Evolutionary conservation across 2,888 invertebrate species (phyloP).

Genomic region (Camptogramma bilineatum): DNA sequence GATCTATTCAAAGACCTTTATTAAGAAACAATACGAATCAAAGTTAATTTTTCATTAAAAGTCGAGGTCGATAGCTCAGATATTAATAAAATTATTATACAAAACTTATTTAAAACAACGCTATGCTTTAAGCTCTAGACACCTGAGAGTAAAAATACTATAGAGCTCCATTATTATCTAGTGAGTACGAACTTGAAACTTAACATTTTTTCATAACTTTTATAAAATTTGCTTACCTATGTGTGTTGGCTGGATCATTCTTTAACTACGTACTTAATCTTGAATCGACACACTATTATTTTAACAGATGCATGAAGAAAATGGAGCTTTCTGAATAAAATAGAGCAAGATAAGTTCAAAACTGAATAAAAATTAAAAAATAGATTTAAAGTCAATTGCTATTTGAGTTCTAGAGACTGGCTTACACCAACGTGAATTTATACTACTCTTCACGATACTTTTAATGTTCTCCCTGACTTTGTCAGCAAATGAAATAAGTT

Average conservation of each 20-base stretch:
- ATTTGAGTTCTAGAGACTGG: too few species aligned
- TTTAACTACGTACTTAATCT: too few species aligned
- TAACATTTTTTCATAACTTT: too few species aligned
- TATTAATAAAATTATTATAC: constrained; percentile 22
- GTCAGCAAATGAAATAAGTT: constrained; percentile 30
- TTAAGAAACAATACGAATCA: constrained; percentile 22
- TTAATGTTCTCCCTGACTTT: constrained; percentile 32
- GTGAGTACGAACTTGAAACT: background rate
- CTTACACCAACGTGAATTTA: background rate
- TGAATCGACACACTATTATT: too few species aligned
- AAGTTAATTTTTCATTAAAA: constrained; percentile 22
- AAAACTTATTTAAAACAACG: constrained; percentile 19
- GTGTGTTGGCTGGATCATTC: too few species aligned
- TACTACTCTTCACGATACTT: constrained; percentile 19
- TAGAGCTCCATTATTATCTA: too few species aligned
- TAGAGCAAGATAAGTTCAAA: too few species aligned
- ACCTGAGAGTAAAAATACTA: constrained; percentile 3
- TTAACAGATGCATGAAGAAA: too few species aligned
- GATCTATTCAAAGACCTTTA: constrained; percentile 19
- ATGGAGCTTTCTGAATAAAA: too few species aligned
- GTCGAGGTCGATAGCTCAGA: constrained; percentile 8
- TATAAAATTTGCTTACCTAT: too few species aligned
- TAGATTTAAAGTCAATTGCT: too few species aligned
- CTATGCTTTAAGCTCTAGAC: constrained; percentile 2
- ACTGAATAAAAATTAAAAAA: too few species aligned